These are phyloP conservation scores for Heterodera carotae DNA, from an alignment of 1,140 invertebrate species.

Conservation along the genomic window DNA sequence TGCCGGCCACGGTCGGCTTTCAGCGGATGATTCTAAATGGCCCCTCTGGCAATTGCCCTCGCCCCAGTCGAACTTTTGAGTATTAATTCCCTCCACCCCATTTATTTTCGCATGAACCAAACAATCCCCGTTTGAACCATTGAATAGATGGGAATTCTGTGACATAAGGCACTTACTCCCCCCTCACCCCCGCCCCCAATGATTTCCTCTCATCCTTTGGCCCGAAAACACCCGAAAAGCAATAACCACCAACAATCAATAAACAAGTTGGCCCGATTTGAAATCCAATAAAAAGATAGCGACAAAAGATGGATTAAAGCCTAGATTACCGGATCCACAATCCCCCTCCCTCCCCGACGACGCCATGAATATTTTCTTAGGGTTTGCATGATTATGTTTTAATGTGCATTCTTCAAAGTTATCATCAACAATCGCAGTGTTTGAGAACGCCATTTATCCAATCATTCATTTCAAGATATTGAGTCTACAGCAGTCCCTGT, in stretches of 20 bases:
- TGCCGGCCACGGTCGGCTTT: background rate
- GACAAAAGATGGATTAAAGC: background rate
- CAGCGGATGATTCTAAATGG: background rate
- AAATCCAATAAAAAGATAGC: background rate
- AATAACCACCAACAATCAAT: background rate
- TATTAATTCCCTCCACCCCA: background rate
- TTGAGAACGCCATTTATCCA: background rate
- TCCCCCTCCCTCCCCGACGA: too few relatives aligned
- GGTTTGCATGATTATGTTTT: too few relatives aligned
- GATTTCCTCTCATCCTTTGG: background rate
- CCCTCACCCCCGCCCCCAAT: background rate
- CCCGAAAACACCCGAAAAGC: background rate
- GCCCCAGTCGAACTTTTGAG: background rate
- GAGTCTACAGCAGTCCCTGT: conserved; percentile 82
- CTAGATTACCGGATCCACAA: too few relatives aligned
- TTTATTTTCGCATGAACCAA: background rate
- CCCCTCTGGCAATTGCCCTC: background rate
- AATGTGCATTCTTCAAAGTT: too few relatives aligned
- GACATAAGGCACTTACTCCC: background rate
- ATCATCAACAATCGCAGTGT: background rate
- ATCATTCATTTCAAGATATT: background rate
- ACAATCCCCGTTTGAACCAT: background rate
- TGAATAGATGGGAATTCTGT: background rate
- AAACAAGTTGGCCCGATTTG: background rate
- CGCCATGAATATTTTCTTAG: too few relatives aligned